Evolutionary conservation across 2,797 vertebrate species (phyloP).

Genomic region (Graptemys geographica): DNA sequence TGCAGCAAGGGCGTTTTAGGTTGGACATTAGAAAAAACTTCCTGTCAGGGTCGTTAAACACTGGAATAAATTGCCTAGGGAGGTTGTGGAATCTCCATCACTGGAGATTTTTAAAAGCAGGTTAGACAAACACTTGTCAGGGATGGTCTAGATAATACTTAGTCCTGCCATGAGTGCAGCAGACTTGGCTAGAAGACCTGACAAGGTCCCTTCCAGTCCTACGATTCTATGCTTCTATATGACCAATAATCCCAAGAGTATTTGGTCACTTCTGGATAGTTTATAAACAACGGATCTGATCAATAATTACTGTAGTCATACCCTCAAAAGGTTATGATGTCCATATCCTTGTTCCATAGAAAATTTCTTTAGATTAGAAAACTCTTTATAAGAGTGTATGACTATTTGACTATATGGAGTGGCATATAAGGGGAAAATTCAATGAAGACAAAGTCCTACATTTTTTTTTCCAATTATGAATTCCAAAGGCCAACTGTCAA

Average conservation of each 20-base stretch:
- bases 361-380: neutral
- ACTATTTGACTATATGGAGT: neutral
- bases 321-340: neutral
- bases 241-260: neutral
- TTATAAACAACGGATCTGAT: neutral
- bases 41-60: no score
- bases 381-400: neutral
- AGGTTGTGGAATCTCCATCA: no score
- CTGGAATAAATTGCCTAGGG: no score
- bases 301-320: neutral
- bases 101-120: no score
- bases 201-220: no score
- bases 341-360: neutral
- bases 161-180: no score
- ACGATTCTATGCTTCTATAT: no score
- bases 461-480: fast-evolving
- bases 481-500: neutral
- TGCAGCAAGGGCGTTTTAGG: no score
- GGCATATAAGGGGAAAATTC: neutral
- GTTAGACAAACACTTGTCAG: no score
- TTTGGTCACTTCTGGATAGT: neutral
- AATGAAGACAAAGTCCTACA: neutral
- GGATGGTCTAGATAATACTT: no score
- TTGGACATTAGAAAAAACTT: no score
- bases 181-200: no score